Conservation (phyloP, 2,113 vertebrate species). For the Cariama cristata region DNA sequence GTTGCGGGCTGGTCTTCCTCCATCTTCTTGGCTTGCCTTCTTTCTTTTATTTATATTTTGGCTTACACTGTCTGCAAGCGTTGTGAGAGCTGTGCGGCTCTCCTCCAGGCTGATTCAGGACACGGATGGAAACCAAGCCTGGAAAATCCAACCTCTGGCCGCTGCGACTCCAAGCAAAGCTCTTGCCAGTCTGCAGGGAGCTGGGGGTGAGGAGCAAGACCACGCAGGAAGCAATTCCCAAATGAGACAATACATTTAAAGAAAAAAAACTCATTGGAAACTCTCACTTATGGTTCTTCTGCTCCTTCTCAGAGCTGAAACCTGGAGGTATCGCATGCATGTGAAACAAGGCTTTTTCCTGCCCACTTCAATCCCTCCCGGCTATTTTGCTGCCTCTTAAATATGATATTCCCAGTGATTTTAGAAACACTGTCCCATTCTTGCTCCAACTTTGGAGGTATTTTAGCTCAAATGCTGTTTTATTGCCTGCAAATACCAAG, state of each 20-base stretch:
- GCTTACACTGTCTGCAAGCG: background rate
- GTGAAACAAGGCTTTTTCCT: background rate
- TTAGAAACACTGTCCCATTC: background rate
- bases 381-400: background rate
- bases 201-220: background rate
- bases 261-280: background rate
- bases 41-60: background rate
- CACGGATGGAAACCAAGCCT: background rate
- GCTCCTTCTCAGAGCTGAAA: background rate
- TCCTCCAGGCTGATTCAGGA: background rate
- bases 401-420: background rate
- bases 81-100: background rate
- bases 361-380: background rate
- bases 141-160: background rate
- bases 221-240: background rate
- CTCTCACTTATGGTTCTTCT: background rate
- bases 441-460: background rate
- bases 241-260: background rate
- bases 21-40: background rate
- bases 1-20: background rate
- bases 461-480: background rate
- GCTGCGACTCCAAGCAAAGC: background rate
- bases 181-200: background rate
- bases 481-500: background rate
- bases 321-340: background rate